Conservation (phyloP, 2,113 vertebrate species). For the Urocitellus parryii region DNA sequence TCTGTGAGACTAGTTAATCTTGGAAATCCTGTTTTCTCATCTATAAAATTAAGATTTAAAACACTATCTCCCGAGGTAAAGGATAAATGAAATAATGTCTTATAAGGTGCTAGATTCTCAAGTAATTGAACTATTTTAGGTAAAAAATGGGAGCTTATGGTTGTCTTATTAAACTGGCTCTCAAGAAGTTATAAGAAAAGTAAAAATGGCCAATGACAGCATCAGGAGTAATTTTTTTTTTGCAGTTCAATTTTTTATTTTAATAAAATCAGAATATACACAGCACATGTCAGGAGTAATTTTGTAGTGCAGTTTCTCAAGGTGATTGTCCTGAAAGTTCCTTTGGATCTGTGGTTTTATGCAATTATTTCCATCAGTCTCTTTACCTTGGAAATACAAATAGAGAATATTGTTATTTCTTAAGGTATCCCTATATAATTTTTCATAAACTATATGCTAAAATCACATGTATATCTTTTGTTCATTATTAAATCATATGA, state of each 20-base stretch:
- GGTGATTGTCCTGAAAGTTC: conserved; percentile 61
- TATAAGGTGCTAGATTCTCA: background rate
- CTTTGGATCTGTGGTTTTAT: conserved; percentile 47
- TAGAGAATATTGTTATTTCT: conserved; percentile 6
- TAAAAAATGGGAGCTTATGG: background rate
- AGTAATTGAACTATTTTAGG: background rate
- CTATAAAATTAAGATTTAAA: conserved; percentile 57
- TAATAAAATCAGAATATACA: no score
- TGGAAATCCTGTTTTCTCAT: conserved; percentile 22
- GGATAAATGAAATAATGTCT: conserved; percentile 27
- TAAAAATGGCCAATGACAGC: background rate
- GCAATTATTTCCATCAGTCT: background rate
- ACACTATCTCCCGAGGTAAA: background rate
- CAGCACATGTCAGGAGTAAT: background rate
- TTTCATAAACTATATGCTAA: conserved; percentile 13
- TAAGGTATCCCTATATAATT: background rate
- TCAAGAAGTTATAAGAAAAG: background rate
- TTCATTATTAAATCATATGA: background rate
- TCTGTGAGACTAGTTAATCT: conserved; percentile 16
- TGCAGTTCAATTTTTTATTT: no score
- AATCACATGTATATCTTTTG: background rate
- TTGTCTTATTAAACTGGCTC: background rate
- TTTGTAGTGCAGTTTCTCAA: conserved; percentile 48
- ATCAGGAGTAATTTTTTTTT: conserved; percentile 36
- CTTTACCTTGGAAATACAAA: conserved; percentile 11